Base-by-base conservation (phyloP, 2,888 invertebrate species). In the Ectropis crepuscularia region DNA sequence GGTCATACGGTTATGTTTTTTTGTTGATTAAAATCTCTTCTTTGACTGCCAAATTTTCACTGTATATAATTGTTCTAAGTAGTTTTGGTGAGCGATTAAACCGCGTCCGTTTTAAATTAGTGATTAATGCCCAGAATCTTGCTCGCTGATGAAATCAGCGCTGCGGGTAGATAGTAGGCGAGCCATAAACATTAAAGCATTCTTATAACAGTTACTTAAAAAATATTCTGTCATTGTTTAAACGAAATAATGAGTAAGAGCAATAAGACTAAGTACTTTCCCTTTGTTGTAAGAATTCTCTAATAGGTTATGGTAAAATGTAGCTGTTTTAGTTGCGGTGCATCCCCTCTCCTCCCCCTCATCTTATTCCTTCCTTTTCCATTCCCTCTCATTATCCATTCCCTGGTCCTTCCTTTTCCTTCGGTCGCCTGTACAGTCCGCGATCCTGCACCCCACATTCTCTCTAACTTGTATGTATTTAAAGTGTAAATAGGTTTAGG, bases 401-500 rank as follows among this genome's bases (percentile, higher is more conserved):
- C 16, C 36, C 38, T 46, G 57, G 55, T 63, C 57, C 57, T 16
- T 72, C 54, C 62, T 63, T 49, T 43, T 54, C 58, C 61, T 64
- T 16, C 51, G 70, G 72, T 78, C 82, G 80, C 78, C 72, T 88
- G 88, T 87, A 88, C 89, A 87, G 88, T 83, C 82, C 83, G 82
- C 82, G 83, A 76, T 66, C 54, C 53, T 51, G 37, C 57, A 41
- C 68, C 68, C 45, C 49, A 51, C 59, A 48, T 63, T 54, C 65
- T 64, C 67, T 67, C 61, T 63, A 64, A 69, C 70, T 75, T 87
- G 83, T 91, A 90, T 90, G 85, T 90, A 91, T 91, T 90, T 90
- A 91, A 90, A 85, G 80, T 91, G 91, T 91, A 92, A 90, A 91
- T 92, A 92, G 89, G 83, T 81, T 83, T 85, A 91, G 90, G 85